Base-by-base conservation (phyloP, 2,113 vertebrate species). In the Python bivittatus region DNA sequence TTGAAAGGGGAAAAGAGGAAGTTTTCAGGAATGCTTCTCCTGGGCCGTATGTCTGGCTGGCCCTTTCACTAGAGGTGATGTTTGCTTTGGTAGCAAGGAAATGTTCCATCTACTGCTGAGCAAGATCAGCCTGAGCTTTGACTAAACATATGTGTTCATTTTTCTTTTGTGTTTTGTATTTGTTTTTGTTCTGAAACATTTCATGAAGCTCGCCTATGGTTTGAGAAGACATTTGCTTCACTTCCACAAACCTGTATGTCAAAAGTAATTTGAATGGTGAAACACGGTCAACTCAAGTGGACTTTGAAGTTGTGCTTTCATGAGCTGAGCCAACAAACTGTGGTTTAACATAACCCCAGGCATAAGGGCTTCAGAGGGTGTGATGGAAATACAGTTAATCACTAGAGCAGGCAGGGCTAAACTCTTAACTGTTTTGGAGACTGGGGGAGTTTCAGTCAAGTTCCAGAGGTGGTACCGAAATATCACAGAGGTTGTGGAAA, bases 1-100 rank as follows among this genome's bases (percentile, higher is more conserved):
- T 95, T 95, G 95, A 48, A 95, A 92, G 84, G 94, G 90, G 93
- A 12, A 44, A 84, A 84, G 84, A 64, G 79, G 90, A 95, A 92
- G 60, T 88, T 94, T 95, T 93, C 96, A 68, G 94, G 92, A 91
- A 94, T 94, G 92, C 88, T 84, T 53, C 96, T 88, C 89, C 91
- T 56, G 89, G 83, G 20, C 15, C 86, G 94, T 90, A 86, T 94
- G 13, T 58, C 25, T 12, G 25, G 84, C 91, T 93, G 88, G 89
- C 64, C 53, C 88, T 0, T 0, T 23, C 68, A 94, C 53, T 88
- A 94, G 64, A 0, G 22, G 11, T 86, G 0, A 0, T 25, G 88
- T 90, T 92, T 93, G 93, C 84, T 86, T 1, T 79, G 72, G 57
- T 86, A 44, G 0, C 0, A 44, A 20, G 84, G 8, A 90, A 64